Percentiles rank a stretch among this genome's conserved stretches.
Evolutionary conservation across 2,888 invertebrate genomes (phyloP).

Genomic region (Dasysyrphus albostriatus): DNA sequence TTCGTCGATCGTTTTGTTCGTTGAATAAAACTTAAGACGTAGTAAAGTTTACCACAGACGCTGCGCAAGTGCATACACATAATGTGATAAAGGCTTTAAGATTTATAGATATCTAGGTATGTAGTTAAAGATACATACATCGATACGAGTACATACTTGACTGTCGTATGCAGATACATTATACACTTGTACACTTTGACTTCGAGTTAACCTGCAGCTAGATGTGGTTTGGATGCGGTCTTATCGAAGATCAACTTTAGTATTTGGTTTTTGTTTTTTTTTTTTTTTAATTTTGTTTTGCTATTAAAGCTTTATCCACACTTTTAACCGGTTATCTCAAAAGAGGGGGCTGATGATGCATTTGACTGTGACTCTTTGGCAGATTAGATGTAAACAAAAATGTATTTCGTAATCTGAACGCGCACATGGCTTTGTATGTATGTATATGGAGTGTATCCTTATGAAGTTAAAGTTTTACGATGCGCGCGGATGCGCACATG

Average conservation of each 20-base stretch:
- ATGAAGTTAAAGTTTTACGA: constrained; percentile 10
- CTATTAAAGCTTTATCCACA: constrained; percentile 40
- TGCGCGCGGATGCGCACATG: constrained; percentile 42
- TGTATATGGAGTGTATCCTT: background rate
- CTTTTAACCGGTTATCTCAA: constrained; percentile 39
- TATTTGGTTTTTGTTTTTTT: background rate
- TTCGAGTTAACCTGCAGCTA: constrained; percentile 61
- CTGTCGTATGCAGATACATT: constrained; percentile 65
- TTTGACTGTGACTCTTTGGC: background rate
- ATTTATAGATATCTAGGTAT: constrained; percentile 14
- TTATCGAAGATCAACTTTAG: constrained; percentile 61
- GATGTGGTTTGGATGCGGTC: constrained; percentile 58
- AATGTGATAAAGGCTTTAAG: constrained; percentile 60
- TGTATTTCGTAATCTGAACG: constrained; percentile 64
- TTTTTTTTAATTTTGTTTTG: background rate
- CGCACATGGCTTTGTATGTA: constrained; percentile 51
- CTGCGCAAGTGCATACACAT: constrained; percentile 58
- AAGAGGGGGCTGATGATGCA: background rate
- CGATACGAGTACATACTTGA: constrained; percentile 26
- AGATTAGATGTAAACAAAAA: constrained; percentile 69
- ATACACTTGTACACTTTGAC: constrained; percentile 74
- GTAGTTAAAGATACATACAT: constrained; percentile 9
- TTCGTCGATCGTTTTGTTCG: constrained; percentile 45
- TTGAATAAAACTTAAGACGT: constrained; percentile 73
- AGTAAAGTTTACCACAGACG: constrained; percentile 63